These are phyloP conservation scores for Eulemur macaco DNA, from an alignment of 2,113 vertebrate genomes.

Conservation along the genomic window DNA sequence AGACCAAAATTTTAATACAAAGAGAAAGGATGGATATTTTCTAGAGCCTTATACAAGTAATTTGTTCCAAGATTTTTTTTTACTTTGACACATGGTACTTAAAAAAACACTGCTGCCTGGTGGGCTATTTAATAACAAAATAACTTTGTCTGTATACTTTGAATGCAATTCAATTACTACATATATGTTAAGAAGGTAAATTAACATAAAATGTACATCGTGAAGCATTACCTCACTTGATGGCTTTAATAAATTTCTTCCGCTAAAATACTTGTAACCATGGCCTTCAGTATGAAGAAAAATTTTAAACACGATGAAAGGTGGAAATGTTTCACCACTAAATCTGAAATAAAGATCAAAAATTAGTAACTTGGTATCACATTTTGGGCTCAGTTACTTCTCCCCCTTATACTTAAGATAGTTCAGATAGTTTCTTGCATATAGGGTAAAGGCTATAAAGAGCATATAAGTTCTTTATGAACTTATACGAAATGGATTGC, in stretches of 20 bases:
- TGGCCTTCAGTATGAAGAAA: slow-evolving; percentile 71
- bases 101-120: slow-evolving; percentile 10
- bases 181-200: slow-evolving; percentile 45
- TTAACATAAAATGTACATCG: slow-evolving; percentile 46
- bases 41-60: slow-evolving; percentile 27
- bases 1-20: slow-evolving; percentile 42
- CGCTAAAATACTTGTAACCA: slow-evolving; percentile 78
- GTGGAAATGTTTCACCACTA: slow-evolving; percentile 81
- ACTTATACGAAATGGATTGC: background rate
- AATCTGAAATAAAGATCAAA: slow-evolving; percentile 76
- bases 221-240: slow-evolving; percentile 77
- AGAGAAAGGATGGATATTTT: slow-evolving; percentile 51
- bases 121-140: slow-evolving; percentile 45
- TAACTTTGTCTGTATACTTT: background rate
- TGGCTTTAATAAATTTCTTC: slow-evolving; percentile 77
- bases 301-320: slow-evolving; percentile 83
- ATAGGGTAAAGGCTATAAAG: background rate
- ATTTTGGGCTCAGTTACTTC: background rate
- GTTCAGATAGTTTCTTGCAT: background rate
- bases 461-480: background rate
- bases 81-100: slow-evolving; percentile 40
- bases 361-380: slow-evolving; percentile 24
- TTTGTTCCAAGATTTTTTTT: slow-evolving; percentile 31
- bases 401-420: background rate
- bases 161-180: slow-evolving; percentile 4